Evolutionary conservation across 2,113 vertebrate genomes (phyloP).

Genomic region (Microcebus ravelobensis): DNA sequence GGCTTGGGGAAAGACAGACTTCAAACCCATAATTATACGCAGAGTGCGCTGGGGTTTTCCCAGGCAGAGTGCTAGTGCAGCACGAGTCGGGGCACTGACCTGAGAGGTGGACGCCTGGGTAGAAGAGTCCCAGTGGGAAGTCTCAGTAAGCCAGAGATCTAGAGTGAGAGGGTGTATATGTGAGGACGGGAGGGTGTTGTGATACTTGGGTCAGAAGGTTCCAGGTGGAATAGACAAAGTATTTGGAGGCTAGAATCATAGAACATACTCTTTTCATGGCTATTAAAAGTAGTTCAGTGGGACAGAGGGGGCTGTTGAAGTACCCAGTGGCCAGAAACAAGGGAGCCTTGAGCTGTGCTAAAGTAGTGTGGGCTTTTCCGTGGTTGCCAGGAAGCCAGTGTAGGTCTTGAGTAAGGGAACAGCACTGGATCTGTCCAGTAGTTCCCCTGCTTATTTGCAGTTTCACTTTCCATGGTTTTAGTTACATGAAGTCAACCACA

Average conservation of each 20-base stretch:
- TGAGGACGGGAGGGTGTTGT: not conserved
- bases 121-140: not conserved
- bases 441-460: not conserved
- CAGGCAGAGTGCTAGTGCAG: not conserved
- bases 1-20: not conserved
- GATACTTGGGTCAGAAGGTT: not conserved
- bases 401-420: not conserved
- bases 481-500: not conserved
- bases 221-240: not conserved
- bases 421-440: not conserved
- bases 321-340: too few species aligned
- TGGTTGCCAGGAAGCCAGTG: not conserved
- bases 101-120: fast-evolving
- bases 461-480: not conserved
- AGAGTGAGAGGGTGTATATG: too few species aligned
- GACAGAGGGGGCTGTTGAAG: not conserved
- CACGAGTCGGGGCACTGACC: not conserved
- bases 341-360: not conserved
- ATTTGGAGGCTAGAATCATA: not conserved
- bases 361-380: not conserved
- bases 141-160: not conserved
- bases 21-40: not conserved
- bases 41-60: not conserved
- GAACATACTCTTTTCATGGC: not conserved
- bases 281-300: not conserved